Evolutionary conservation across 2,113 vertebrate species (phyloP).

Genomic region (Alosa alosa): DNA sequence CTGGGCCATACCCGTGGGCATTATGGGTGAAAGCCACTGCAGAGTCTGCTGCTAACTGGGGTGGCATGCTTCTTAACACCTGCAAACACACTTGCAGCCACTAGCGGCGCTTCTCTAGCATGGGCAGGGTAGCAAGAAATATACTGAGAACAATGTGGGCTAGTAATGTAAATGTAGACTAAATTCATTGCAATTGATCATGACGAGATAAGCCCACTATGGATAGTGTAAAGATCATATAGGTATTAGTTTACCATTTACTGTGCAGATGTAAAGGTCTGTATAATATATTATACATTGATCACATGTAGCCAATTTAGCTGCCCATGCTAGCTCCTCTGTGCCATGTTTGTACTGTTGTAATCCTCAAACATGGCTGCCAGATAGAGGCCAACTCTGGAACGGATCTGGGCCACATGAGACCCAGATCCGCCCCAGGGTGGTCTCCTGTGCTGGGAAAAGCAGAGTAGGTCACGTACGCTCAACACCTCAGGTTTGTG

Average conservation of each 20-base stretch:
- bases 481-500: slow-evolving; percentile 51
- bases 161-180: not conserved
- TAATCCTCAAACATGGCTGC: slow-evolving; percentile 37
- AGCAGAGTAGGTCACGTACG: not conserved
- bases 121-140: slow-evolving; percentile 38
- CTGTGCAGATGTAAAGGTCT: not conserved
- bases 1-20: not conserved
- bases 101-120: slow-evolving; percentile 40
- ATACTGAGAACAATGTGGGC: not conserved
- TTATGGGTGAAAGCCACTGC: not conserved
- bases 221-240: not conserved
- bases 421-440: not conserved
- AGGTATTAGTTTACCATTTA: not conserved
- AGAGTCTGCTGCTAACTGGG: not conserved
- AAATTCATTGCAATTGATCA: too few relatives aligned
- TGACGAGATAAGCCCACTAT: not conserved
- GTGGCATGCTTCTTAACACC: not conserved
- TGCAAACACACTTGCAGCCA: not conserved
- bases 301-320: not conserved
- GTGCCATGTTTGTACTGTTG: slow-evolving; percentile 32
- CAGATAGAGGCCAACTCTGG: not conserved
- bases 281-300: not conserved
- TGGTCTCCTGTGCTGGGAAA: not conserved
- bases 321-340: slow-evolving; percentile 50
- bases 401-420: not conserved